Conservation (phyloP, 2,113 vertebrate genomes). For the Zosterops hypoxanthus region DNA sequence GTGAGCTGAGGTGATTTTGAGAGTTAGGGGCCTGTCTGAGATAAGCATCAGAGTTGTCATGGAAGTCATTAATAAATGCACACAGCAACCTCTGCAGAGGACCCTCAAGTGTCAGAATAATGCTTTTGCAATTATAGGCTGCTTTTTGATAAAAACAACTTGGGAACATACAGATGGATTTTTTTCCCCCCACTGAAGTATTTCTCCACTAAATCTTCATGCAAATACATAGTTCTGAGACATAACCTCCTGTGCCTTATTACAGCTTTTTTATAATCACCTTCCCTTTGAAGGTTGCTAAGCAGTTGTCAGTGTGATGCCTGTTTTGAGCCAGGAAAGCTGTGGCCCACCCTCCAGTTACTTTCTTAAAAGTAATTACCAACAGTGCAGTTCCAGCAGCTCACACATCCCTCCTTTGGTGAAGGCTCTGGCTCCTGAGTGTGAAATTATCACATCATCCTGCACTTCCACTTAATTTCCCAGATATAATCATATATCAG, state of each 20-base stretch:
- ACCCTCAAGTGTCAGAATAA: not conserved
- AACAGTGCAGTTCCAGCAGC: not conserved
- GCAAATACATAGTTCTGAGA: not conserved
- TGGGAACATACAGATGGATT: not conserved
- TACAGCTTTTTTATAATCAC: not conserved
- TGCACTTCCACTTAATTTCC: not conserved
- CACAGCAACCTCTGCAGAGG: not conserved
- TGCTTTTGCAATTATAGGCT: not conserved
- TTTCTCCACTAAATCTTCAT: not conserved
- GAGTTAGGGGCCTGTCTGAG: not conserved
- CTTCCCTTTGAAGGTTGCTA: constrained; percentile 34
- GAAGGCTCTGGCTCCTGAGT: not conserved
- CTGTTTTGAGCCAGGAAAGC: not conserved
- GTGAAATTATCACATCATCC: not conserved
- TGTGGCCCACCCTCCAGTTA: not conserved
- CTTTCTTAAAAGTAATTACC: not conserved
- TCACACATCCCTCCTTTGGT: not conserved
- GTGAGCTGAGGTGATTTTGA: not conserved
- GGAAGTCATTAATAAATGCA: not conserved
- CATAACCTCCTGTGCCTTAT: not conserved
- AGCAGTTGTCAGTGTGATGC: not conserved
- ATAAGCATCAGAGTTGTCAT: not conserved
- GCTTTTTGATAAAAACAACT: not conserved
- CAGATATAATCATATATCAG: not conserved
- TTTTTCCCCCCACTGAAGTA: not conserved